phyloP scores from a whole-genome alignment of 2,888 invertebrate genomes.

The Coleophora deauratella region DNA sequence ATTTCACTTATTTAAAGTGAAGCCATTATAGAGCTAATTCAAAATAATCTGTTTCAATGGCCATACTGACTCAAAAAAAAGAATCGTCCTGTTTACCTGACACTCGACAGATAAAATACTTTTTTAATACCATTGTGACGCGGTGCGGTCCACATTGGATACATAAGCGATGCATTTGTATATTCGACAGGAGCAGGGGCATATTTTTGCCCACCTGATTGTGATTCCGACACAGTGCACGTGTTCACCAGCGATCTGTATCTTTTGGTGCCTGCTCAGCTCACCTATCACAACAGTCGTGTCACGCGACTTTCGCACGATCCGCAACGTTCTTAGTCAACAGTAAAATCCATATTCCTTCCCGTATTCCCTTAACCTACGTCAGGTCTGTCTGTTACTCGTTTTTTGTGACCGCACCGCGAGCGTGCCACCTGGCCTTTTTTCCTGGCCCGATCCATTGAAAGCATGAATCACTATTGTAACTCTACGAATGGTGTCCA shows the following conservation, averaged over 20 bases:
- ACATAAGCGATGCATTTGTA: constrained; percentile 35
- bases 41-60: too few species aligned
- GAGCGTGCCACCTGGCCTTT: constrained; percentile 66
- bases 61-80: too few species aligned
- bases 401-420: constrained; percentile 52
- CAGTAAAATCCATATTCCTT: constrained; percentile 36
- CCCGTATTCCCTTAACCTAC: constrained; percentile 23
- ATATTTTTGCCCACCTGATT: constrained; percentile 49
- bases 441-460: constrained; percentile 55
- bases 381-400: constrained; percentile 43
- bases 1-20: too few species aligned
- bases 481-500: constrained; percentile 32
- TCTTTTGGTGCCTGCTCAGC: constrained; percentile 49
- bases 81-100: too few species aligned
- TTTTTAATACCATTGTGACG: too few species aligned
- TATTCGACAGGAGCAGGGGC: constrained; percentile 19
- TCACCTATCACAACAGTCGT: constrained; percentile 41
- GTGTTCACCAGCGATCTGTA: constrained; percentile 57
- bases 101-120: too few species aligned
- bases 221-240: constrained; percentile 52
- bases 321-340: constrained; percentile 31
- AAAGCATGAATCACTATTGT: constrained; percentile 56
- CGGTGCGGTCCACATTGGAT: constrained; percentile 19
- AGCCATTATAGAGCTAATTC: too few species aligned
- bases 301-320: constrained; percentile 33